A percentile compares a stretch with the other conserved stretches of the same genome.
Conservation (phyloP, 2,888 invertebrate genomes). For the Hypolimnas misippus region DNA sequence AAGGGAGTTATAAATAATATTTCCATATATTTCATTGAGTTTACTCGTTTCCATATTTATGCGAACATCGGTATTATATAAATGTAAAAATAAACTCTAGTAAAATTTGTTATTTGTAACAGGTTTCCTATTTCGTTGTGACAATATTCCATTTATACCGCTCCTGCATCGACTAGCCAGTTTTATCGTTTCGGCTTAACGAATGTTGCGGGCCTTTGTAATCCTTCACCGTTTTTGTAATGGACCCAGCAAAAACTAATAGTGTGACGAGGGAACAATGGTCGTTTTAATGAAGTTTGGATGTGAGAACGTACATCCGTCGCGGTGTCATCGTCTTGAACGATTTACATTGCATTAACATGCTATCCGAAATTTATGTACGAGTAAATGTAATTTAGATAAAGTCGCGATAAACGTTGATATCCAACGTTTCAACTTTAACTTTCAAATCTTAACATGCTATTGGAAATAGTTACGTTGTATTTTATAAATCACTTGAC, state of each 20-base stretch:
- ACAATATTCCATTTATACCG: conserved; percentile 36
- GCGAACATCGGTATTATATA: neutral
- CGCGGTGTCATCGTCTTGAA: conserved; percentile 41
- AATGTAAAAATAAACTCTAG: conserved; percentile 40
- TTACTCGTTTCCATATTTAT: neutral
- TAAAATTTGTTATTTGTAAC: conserved; percentile 48
- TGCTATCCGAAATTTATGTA: conserved; percentile 18
- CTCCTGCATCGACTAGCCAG: conserved; percentile 36
- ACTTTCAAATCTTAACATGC: conserved; percentile 14
- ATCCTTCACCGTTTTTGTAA: conserved; percentile 59
- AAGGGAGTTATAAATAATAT: neutral
- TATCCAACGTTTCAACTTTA: conserved; percentile 2
- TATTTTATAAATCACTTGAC: conserved; percentile 19
- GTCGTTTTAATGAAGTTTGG: conserved; percentile 59
- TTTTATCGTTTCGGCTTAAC: conserved; percentile 41
- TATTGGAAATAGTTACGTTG: conserved; percentile 7
- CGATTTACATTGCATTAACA: conserved; percentile 33
- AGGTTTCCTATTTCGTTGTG: conserved; percentile 45
- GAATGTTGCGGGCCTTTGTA: conserved; percentile 53
- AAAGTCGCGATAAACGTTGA: conserved; percentile 12
- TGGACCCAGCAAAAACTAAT: conserved; percentile 64
- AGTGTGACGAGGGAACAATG: conserved; percentile 65
- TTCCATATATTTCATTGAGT: neutral
- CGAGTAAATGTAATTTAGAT: conserved; percentile 20
- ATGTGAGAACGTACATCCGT: conserved; percentile 51